Evolutionary conservation across 1,140 invertebrate species (phyloP), one percentile per base, ranked within the genome.

Genomic region (Papilio xuthus): DNA sequence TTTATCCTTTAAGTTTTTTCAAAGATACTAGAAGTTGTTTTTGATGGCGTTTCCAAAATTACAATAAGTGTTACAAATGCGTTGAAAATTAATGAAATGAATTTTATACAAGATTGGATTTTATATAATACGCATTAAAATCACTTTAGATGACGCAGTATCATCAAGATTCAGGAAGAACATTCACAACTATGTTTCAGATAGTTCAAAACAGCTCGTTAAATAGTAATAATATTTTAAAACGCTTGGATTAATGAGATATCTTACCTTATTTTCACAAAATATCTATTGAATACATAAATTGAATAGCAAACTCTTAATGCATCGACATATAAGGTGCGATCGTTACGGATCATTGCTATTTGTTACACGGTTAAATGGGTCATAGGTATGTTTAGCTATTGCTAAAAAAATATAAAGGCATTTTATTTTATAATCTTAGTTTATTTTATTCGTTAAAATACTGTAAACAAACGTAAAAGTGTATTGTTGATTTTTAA

Each of bases 211-310:
- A 26, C 71, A 28, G 71, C 13, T 73, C 28, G 37, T 50, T 26
- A 73, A 73, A 26, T 26, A 73, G 37, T 73, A 50, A 73, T 73
- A 15, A 73, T 50, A 50, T 44, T 23, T 73, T 44, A 44, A 75
- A 73, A 73, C 1, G 23, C 23, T 15, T 50, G 18, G 20, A 53
- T 50, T 12, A 56, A 75, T 75, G 73, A 53, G 37, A 75, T 75
- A 75, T 75, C 50, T 75, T 75, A 56, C 73, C 73, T 75, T 75
- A 75, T 56, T 75, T 37, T 75, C 47, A 56, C 13, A 56, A 67
- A 56, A 75, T 56, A 56, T 56, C 23, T 75, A 56, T 75, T 75
- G 73, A 32, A 75, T 75, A 75, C 73, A 56, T 75, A 75, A 56
- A 60, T 56, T 42, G 71, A 73, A 44, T 73, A 47, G 47, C 73